Evolutionary conservation across 2,113 vertebrate species (phyloP).

Genomic region (Telmatochromis sp.): DNA sequence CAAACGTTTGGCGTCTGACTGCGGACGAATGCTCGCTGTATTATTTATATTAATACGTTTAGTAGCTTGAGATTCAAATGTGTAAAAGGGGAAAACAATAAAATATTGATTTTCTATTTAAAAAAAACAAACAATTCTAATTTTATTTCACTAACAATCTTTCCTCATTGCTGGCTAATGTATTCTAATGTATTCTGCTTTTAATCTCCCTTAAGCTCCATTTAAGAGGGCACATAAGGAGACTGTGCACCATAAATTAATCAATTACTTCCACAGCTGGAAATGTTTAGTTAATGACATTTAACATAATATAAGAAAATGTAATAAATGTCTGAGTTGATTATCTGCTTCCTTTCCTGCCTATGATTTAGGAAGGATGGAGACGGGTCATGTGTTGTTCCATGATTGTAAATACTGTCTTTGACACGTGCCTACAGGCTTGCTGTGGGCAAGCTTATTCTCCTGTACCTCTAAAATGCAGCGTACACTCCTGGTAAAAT

Average conservation of each 20-base stretch:
- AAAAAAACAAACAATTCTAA: fast-evolving
- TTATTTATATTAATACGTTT: not conserved
- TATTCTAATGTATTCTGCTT: not conserved
- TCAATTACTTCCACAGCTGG: not conserved
- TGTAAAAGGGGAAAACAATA: not conserved
- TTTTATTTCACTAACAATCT: not conserved
- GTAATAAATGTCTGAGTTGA: not conserved
- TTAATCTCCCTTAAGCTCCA: not conserved
- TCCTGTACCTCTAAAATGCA: not conserved
- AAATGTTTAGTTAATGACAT: not conserved
- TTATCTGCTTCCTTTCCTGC: not conserved
- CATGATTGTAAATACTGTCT: not conserved
- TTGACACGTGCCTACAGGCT: fast-evolving
- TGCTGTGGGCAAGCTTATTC: not conserved
- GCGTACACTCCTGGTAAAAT: fast-evolving
- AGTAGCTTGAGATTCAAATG: not conserved
- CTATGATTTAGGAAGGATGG: fast-evolving
- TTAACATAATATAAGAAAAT: not conserved
- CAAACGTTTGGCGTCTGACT: not conserved
- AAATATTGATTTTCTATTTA: not conserved
- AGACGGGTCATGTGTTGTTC: fast-evolving
- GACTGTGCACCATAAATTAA: not conserved
- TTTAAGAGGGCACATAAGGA: not conserved
- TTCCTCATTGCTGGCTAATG: not conserved
- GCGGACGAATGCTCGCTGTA: not conserved